A percentile compares a stretch with the other conserved stretches of the same genome.
Evolutionary conservation across 2,888 invertebrate species (phyloP).

Genomic region (Beris chalybata): DNA sequence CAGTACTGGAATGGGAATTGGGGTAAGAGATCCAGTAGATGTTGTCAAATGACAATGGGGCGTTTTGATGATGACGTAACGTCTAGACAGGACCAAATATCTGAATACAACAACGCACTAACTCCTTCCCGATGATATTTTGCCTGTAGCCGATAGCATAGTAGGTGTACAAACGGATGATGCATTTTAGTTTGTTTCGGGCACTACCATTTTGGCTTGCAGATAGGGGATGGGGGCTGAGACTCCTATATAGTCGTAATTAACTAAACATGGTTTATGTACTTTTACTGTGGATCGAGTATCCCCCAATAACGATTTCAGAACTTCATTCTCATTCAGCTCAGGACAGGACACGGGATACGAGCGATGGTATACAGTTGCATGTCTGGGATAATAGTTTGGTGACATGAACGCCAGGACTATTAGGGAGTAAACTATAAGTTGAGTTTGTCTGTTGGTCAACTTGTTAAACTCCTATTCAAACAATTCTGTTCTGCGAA

Average conservation of each 20-base stretch:
- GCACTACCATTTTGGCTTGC: neutral
- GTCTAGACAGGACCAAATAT: constrained; percentile 39
- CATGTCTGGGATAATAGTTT: constrained; percentile 1
- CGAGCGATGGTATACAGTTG: neutral
- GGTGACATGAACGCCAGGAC: constrained; percentile 7
- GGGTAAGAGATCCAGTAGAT: constrained; percentile 13
- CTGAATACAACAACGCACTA: constrained; percentile 31
- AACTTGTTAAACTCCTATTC: constrained; percentile 16
- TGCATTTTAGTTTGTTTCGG: constrained; percentile 1
- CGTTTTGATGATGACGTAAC: constrained; percentile 37
- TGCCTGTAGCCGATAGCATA: constrained; percentile 6
- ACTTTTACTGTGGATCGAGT: too few species aligned
- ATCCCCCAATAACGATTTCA: too few species aligned
- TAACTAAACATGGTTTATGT: too few species aligned
- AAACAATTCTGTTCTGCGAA: neutral
- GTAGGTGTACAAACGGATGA: constrained; percentile 4
- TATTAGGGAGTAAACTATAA: neutral
- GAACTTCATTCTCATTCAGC: too few species aligned
- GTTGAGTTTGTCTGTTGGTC: constrained; percentile 1
- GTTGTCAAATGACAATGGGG: constrained; percentile 31
- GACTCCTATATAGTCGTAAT: neutral
- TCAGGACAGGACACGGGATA: neutral
- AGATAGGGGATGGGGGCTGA: constrained; percentile 2
- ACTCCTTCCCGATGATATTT: constrained; percentile 8
- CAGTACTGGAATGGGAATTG: constrained; percentile 5